Evolutionary conservation across 2,113 vertebrate genomes (phyloP).

Genomic region (Acanthisitta chloris): DNA sequence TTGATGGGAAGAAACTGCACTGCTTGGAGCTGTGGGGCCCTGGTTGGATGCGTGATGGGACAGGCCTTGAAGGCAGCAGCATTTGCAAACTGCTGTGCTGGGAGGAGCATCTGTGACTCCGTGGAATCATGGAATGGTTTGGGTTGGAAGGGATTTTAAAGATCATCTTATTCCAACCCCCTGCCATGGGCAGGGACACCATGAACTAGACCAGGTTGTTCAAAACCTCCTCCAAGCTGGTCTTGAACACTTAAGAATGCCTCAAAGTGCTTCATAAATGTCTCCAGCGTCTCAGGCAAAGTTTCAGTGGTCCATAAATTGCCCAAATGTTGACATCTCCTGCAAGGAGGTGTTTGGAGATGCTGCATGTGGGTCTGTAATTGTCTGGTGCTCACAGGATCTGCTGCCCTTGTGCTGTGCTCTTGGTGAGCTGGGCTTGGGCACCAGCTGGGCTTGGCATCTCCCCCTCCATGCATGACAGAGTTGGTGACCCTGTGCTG

Average conservation of each 20-base stretch:
- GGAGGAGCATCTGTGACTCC: not conserved
- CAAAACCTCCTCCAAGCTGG: not conserved
- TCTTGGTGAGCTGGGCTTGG: not conserved
- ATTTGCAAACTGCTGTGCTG: not conserved
- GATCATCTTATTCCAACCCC: not conserved
- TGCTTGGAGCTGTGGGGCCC: not conserved
- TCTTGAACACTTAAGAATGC: not conserved
- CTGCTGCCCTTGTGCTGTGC: not conserved
- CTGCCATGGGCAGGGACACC: not conserved
- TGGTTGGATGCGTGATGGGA: not conserved
- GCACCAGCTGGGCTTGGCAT: not conserved
- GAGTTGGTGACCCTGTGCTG: rapidly evolving
- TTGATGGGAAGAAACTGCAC: not conserved
- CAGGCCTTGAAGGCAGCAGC: not conserved
- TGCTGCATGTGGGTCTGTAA: rapidly evolving
- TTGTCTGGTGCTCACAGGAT: not conserved
- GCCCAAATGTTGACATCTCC: not conserved
- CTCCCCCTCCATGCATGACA: rapidly evolving
- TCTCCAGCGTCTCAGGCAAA: not conserved
- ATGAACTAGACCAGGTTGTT: not conserved
- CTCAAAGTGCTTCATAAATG: rapidly evolving
- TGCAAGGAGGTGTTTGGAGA: not conserved
- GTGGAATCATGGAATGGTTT: not conserved
- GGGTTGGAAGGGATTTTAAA: not conserved
- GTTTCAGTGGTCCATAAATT: not conserved